phyloP scores from a whole-genome alignment of 2,888 invertebrate genomes.

The Chrysomela aeneicollis region DNA sequence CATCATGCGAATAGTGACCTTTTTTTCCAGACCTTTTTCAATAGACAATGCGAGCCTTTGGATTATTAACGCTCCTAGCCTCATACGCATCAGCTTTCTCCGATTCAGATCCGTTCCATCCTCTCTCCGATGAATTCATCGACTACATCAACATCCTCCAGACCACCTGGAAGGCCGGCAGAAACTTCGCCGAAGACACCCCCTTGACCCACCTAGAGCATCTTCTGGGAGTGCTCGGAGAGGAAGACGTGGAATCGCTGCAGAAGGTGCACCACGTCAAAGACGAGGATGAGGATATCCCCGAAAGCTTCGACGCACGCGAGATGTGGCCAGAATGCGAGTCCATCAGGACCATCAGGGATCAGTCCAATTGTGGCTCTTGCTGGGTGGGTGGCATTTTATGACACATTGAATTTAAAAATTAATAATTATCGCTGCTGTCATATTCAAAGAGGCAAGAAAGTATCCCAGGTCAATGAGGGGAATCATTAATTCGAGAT shows the following conservation, averaged over 20 bases:
- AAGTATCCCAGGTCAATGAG: too few relatives aligned
- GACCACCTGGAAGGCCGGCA: slow-evolving; percentile 79
- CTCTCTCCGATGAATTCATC: slow-evolving; percentile 77
- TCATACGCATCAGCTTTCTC: not conserved
- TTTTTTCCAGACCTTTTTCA: too few relatives aligned
- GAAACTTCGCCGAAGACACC: slow-evolving; percentile 73
- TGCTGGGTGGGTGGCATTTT: slow-evolving; percentile 73
- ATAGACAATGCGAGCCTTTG: too few relatives aligned
- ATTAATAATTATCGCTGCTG: too few relatives aligned
- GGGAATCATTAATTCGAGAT: too few relatives aligned
- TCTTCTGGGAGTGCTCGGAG: slow-evolving; percentile 67
- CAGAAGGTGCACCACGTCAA: not conserved
- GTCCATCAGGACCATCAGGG: slow-evolving; percentile 78
- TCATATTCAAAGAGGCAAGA: too few relatives aligned
- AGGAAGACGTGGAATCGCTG: not conserved
- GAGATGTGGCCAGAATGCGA: slow-evolving; percentile 83
- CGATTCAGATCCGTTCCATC: slow-evolving; percentile 52
- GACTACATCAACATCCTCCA: slow-evolving; percentile 72
- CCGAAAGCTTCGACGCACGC: slow-evolving; percentile 82
- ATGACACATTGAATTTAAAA: too few relatives aligned
- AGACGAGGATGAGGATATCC: slow-evolving; percentile 54
- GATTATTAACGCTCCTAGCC: too few relatives aligned
- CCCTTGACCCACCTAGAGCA: slow-evolving; percentile 68
- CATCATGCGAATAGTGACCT: too few relatives aligned
- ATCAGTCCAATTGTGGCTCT: slow-evolving; percentile 88